Base-by-base conservation (phyloP, 1,140 invertebrate genomes). In the Yoshiicerus persimilis region DNA sequence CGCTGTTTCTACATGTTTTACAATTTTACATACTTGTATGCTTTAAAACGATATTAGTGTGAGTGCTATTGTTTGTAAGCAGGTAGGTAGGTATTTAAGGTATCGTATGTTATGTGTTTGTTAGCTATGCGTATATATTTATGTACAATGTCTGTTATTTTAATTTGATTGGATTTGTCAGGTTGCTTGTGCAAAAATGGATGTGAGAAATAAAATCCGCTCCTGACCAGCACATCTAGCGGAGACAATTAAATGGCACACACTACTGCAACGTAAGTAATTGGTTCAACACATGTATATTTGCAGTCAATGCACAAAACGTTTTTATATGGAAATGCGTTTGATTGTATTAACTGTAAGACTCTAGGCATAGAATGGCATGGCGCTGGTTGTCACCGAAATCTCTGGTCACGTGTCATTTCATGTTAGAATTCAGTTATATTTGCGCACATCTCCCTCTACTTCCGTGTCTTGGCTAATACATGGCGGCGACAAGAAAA, bases 151-250 rank as follows among this genome's bases (percentile, higher is more conserved):
- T 36, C 75, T 80, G 75, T 30, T 66, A 27, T 10, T 70, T 25
- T 70, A 70, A 30, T 25, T 66, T 66, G 64, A 66, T 80, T 32
- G 75, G 30, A 16, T 80, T 34, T 34, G 30, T 80, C 20, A 16
- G 30, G 11, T 32, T 34, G 75, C 36, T 80, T 80, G 75, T 80
- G 75, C 34, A 23, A 80, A 80, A 36, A 25, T 20, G 30, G n/a
- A 4, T 34, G 75, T 80, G 75, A 36, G 20, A 80, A 80, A 80
- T 80, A 4, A 80, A 34, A 23, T 36, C 32, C 32, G 75, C 75
- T 80, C 75, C 20, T 80, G 75, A 80, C 75, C 75, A 36, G 75
- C 75, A 80, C 11, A 80, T 80, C 75, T 80, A 80, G 75, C 75
- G 75, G 70, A 77, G 70, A 13, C 70, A 80, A 36, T n/a, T 10